Evolutionary conservation across 2,113 vertebrate species (phyloP), one percentile per base, ranked within the genome.

Genomic region (Calyptommatus sinebrachiatus): DNA sequence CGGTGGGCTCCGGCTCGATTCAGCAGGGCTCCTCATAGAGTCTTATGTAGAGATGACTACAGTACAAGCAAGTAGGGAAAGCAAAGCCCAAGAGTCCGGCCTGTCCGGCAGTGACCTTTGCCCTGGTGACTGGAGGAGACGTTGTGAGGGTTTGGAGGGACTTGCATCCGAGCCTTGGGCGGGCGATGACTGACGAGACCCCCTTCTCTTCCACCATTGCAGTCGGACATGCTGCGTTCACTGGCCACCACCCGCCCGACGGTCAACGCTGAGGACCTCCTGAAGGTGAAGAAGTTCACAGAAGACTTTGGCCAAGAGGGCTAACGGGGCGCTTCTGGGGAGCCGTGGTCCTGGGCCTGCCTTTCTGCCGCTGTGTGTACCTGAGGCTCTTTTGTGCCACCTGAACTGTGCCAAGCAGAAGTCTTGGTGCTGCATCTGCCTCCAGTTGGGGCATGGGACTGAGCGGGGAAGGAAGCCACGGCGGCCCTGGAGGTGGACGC

Each of bases 271-370:
- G 98, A 99, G 1, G 98, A 99, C 85, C 95, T 99, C 60, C 92
- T 98, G 62, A 99, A 97, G 92, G 96, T 99, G 84, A 97, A 97
- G 94, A 99, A 98, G 92, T 99, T 99, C 95, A 97, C 97, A 57
- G 98, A 99, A 61, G 98, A 99, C 93, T 99, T 99, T 93, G 98
- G 98, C 76, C 98, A 99, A 91, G 98, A 99, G 87, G 97, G 98
- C 85, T 99, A 95, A 97, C 70, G 46, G 74, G 65, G 26, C 28
- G 74, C 66, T 79, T 68, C 7, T 4, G 22, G 26, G 72, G 46
- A 2, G 26, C 61, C 28, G 53, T 16, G 75, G 65, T 77, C 77
- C 72, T 73, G 81, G 26, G 88, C 79, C 67, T 63, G 21, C 6
- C 65, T 78, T 3, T 8, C 76, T 60, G 0, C 26, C 4, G 53